Base-by-base conservation (phyloP, 2,888 invertebrate species). In the Scaptomyza tumidula region DNA sequence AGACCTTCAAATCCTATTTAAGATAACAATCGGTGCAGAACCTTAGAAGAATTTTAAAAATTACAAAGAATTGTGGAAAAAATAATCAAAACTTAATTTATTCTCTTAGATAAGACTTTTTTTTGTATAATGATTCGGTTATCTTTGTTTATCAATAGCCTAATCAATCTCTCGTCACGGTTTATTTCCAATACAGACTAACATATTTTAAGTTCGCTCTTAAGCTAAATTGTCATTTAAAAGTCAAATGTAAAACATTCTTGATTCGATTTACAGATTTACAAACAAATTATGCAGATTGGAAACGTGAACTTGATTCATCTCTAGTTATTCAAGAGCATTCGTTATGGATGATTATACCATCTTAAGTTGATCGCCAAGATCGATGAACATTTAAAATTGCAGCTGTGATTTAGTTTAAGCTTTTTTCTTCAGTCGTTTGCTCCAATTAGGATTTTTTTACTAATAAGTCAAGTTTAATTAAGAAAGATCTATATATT, bases 161-260 rank as follows among this genome's bases (percentile, higher is more conserved):
- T 31, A 60, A 71, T 71, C 52, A 61, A 71, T 65, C 60, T 64
- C 53, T 56, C 52, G 55, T 59, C 63, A 59, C 46, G 39, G 31
- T 29, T 50, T 53, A 16, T 4, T 39, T 13, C 16, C 41, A 59
- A 53, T 59, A 45, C 50, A 61, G 58, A 35, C 24, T 39, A 56
- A 59, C 31, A 50, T 59, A 61, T 64, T 56, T 60, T 57, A 57
- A 57, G 24, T 48, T 52, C n/a, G 33, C 37, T 54, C n/a, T 60
- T 53, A 60, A 59, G 59, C 43, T 33, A 29, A 11, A 45, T 52
- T 53, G 37, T 60, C 49, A 82, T 82, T 82, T 87, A 52, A 78
- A 82, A 82, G 68, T 71, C 87, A 84, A 87, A 82, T 82, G 56
- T 14, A 39, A 55, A 60, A 80, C 75, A 78, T 70, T 86, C 81